Evolutionary conservation across 1,140 invertebrate species (phyloP), one percentile per base, ranked within the genome.

Genomic region (Zaprionus taronus): DNA sequence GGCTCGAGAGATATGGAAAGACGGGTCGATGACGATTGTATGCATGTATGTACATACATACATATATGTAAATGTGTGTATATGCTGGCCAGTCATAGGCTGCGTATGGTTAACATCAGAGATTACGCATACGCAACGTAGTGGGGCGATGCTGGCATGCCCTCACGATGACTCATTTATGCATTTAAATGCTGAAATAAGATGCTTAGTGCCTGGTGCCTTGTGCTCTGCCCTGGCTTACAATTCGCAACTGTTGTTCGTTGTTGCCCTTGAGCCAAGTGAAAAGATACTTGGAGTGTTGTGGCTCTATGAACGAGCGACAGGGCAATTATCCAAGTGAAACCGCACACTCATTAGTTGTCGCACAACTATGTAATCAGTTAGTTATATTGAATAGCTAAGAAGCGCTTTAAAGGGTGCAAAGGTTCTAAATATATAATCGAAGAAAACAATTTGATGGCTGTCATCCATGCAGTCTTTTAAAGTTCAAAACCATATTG

Each of bases 91-190:
- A 47, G 7, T 47, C 70, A 36, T 44, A 76, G 24, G 71, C 31
- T 72, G 84, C 78, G 81, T 89, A 87, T 87, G 47, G 77, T 63
- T 89, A 80, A 87, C 83, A 56, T 24, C 62, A 55, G 62, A 56
- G 55, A 84, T 87, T 87, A 89, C 71, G 84, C 84, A 87, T 87
- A 89, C 84, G 83, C 80, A 63, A 26, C 77, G 36, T 69, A 44
- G 31, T n/a, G 31, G 31, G 31, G 12, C 9, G 58, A 24, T 58
- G 53, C 64, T 51, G 20, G 9, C 31, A 34, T 53, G 66, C 31
- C 24, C 17, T 61, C 38, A 41, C 56, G 28, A 53, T 22, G 58
- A 22, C 68, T 68, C 77, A 68, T 77, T 77, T 77, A 72, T 80
- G 64, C 74, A 77, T 77, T 63, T 73, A 51, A 68, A 62, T 58